phyloP scores from a whole-genome alignment of 2,797 vertebrate genomes.

The Chaetodon trifasciatus region DNA sequence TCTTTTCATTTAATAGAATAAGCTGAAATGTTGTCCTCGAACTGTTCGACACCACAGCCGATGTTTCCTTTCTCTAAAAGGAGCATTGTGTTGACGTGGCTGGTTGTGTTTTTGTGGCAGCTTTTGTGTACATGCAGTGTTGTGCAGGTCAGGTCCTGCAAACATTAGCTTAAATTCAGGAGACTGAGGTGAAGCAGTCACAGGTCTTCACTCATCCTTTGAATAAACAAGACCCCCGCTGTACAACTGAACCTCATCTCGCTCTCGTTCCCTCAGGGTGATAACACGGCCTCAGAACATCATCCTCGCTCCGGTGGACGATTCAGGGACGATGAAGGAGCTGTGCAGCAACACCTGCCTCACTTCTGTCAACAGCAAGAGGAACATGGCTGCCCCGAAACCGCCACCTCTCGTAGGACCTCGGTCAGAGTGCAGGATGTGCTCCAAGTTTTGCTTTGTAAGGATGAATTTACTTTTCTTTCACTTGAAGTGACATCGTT shows the following conservation, averaged over 20 bases:
- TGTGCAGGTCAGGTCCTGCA: not conserved
- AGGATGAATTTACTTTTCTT: slow-evolving; percentile 46
- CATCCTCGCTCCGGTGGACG: slow-evolving; percentile 92
- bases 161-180: not conserved
- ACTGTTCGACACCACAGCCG: not conserved
- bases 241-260: not conserved
- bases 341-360: slow-evolving; percentile 94
- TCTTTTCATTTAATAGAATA: too few species aligned
- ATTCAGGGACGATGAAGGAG: slow-evolving; percentile 87
- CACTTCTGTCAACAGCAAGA: slow-evolving; percentile 87
- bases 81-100: not conserved
- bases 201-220: not conserved
- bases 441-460: slow-evolving; percentile 88
- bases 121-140: not conserved
- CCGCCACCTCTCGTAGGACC: slow-evolving; percentile 73
- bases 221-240: not conserved
- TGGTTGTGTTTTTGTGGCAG: not conserved
- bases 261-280: slow-evolving; percentile 79
- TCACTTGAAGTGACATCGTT: too few species aligned
- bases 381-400: slow-evolving; percentile 17
- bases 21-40: too few species aligned
- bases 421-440: slow-evolving; percentile 86
- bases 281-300: slow-evolving; percentile 91
- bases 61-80: not conserved
- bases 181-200: not conserved